Conservation (phyloP, 2,113 vertebrate species). For the Cyanoramphus novaezelandiae region DNA sequence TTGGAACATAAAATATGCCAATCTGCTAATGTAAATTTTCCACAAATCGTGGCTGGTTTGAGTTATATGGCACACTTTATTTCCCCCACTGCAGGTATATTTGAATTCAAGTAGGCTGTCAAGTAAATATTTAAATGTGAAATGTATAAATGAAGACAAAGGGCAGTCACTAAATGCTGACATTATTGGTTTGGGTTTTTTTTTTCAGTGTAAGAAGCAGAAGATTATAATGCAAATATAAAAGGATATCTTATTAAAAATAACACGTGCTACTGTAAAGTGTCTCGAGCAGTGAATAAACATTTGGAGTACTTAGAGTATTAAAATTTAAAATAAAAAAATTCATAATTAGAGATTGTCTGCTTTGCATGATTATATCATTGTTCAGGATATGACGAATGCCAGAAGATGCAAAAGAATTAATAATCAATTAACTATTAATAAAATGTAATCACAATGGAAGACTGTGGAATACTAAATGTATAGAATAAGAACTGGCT, state of each 20-base stretch:
- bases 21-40: constrained; percentile 59
- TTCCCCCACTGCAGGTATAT: constrained; percentile 53
- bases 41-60: constrained; percentile 28
- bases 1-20: constrained; percentile 63
- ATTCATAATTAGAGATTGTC: background rate
- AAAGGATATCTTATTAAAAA: constrained; percentile 15
- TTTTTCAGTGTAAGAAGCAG: background rate
- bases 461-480: background rate
- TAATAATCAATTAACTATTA: constrained; percentile 47
- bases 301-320: background rate
- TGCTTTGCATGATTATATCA: background rate
- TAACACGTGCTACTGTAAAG: background rate
- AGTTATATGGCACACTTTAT: constrained; percentile 40
- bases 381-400: background rate
- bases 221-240: background rate
- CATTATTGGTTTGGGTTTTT: background rate
- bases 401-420: constrained; percentile 1
- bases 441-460: background rate
- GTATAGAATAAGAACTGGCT: background rate
- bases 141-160: constrained; percentile 34
- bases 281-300: background rate
- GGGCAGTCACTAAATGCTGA: background rate
- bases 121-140: constrained; percentile 64
- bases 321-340: background rate
- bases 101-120: constrained; percentile 64